Evolutionary conservation across 2,888 invertebrate species (phyloP), one percentile per base, ranked within the genome.

Genomic region (Noctua janthe): DNA sequence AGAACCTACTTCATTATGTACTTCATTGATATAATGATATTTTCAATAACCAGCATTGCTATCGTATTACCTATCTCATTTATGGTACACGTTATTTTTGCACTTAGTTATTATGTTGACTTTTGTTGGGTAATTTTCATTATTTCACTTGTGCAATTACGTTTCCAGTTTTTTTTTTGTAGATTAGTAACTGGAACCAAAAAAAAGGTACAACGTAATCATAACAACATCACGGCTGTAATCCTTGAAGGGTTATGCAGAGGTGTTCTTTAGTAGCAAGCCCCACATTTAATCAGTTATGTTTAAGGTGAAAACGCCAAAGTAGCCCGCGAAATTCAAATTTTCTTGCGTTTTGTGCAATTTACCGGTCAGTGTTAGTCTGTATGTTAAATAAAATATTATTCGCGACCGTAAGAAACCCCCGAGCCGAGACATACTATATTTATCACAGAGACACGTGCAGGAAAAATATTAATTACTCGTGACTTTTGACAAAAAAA

Each of bases 1-100:
- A 23, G 35, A 23, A 56, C 29, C 66, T 66, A 62, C 59, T 66
- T 56, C 56, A 76, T 70, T 81, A 70, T 20, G 69, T 54, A 54
- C 20, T 67, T 56, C 8, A 73, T 77, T 74, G 56, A 35, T 47
- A 23, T 73, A 49, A 82, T 82, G 29, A 43, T 56, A 70, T 70
- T 70, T 70, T 73, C 59, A 17, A 64, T 72, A 47, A 76, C 23
- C 13, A 67, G 15, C 17, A 54, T 11, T 76, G 51, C 10, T 35
- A 29, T 76, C 17, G 10, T 76, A 23, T 71, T 35, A 62, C 67
- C 1, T 62, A 62, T 35, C 6, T 43, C 15, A 35, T 59, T 67
- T 15, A 8, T 51, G n/a, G 49, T 69, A 43, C 1, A 56, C 23
- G 43, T 43, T 23, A 35, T 10, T 64, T 64, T 20, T 35, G 20